Conservation (phyloP, 2,888 invertebrate species). For the Macrophya alboannulata region DNA sequence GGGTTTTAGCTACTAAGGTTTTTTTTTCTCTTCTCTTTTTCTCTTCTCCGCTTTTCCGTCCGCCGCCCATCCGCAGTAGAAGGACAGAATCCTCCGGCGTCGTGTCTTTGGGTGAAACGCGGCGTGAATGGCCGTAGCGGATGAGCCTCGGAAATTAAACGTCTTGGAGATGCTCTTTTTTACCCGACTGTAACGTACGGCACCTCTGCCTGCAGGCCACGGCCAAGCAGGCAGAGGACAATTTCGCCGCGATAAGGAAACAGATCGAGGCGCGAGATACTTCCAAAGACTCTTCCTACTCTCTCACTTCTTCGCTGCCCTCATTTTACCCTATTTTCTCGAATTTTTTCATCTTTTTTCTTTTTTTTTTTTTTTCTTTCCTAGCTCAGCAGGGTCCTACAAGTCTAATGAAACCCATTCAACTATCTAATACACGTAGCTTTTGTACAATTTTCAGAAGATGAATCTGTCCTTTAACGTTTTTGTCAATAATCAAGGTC, state of each 20-base stretch:
- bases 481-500: background rate
- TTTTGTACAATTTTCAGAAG: background rate
- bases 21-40: conserved; percentile 10
- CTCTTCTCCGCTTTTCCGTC: background rate
- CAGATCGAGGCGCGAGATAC: conserved; percentile 76
- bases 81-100: conserved; percentile 36
- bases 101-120: conserved; percentile 67
- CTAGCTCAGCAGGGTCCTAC: background rate
- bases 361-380: background rate
- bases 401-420: conserved; percentile 12
- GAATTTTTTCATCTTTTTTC: background rate
- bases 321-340: background rate
- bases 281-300: conserved; percentile 16
- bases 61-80: conserved; percentile 8
- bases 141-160: conserved; percentile 80
- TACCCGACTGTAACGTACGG: conserved; percentile 77
- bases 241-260: conserved; percentile 78
- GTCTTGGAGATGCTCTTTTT: conserved; percentile 77
- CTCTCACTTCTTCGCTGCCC: background rate
- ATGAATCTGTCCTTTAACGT: background rate
- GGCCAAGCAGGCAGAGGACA: conserved; percentile 72
- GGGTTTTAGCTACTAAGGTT: conserved; percentile 38
- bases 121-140: conserved; percentile 78
- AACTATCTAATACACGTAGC: background rate
- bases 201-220: conserved; percentile 54